phyloP scores from a whole-genome alignment of 2,113 vertebrate species.

The Diglossa brunneiventris region DNA sequence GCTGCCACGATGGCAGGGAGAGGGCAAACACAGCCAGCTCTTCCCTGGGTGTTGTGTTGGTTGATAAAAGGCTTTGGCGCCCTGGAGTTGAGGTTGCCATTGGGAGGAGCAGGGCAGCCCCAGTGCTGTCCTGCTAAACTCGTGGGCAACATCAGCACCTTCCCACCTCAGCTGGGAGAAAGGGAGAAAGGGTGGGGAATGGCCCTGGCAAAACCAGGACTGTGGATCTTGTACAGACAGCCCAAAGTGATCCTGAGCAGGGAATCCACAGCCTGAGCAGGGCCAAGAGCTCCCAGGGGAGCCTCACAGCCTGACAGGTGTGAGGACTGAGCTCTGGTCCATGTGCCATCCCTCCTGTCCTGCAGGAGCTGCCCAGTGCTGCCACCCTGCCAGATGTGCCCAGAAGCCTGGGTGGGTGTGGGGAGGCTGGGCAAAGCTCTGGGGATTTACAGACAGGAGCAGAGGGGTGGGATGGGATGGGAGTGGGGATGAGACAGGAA shows the following conservation, averaged over 20 bases:
- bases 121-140: not conserved
- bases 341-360: not conserved
- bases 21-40: not conserved
- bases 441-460: not conserved
- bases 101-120: not conserved
- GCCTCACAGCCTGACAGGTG: not conserved
- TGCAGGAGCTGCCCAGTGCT: not conserved
- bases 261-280: not conserved
- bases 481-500: not conserved
- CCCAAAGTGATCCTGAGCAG: not conserved
- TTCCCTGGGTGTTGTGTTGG: not conserved
- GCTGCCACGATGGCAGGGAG: fast-evolving
- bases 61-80: not conserved
- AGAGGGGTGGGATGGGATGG: not conserved
- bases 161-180: not conserved
- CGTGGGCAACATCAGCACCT: not conserved
- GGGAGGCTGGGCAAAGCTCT: not conserved
- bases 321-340: not conserved
- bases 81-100: not conserved
- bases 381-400: not conserved
- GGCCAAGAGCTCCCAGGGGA: not conserved
- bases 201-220: not conserved
- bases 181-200: not conserved
- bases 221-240: not conserved
- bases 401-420: not conserved